A percentile compares a stretch with the other conserved stretches of the same genome.
phyloP scores from a whole-genome alignment of 2,797 vertebrate genomes.

The Tangara arthus region DNA sequence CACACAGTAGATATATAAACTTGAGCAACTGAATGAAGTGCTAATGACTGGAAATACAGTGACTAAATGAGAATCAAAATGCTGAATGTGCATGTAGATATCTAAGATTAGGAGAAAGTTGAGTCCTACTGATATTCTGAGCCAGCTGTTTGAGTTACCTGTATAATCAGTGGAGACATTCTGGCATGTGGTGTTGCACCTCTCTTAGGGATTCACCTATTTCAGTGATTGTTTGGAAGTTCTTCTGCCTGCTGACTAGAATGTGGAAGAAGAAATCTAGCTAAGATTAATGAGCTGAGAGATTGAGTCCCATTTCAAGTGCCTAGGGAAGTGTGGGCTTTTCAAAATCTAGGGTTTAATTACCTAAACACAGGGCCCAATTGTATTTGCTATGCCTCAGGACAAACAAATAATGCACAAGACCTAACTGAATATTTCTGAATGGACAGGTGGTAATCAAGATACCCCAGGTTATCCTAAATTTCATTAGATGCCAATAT shows the following conservation, averaged over 20 bases:
- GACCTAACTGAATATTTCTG: not conserved
- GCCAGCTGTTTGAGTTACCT: not conserved
- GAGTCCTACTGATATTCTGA: not conserved
- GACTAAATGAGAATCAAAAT: not conserved
- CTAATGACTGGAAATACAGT: not conserved
- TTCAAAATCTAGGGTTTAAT: not conserved
- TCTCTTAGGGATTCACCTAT: not conserved
- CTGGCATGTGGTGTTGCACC: not conserved
- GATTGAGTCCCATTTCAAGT: not conserved
- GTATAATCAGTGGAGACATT: not conserved
- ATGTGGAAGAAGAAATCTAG: not conserved
- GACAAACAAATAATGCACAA: not conserved
- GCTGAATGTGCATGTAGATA: not conserved
- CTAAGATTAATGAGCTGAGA: not conserved
- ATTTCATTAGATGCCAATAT: not conserved
- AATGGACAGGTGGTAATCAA: not conserved
- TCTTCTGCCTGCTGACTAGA: not conserved
- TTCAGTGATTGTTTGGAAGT: not conserved
- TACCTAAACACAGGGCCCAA: not conserved
- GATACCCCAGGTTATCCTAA: not conserved
- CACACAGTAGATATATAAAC: not conserved
- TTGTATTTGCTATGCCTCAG: not conserved
- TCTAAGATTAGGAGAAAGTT: not conserved
- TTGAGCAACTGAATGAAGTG: not conserved
- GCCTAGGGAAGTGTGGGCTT: not conserved